Evolutionary conservation across 2,888 invertebrate species (phyloP).

Genomic region (Anthophora plumipes): DNA sequence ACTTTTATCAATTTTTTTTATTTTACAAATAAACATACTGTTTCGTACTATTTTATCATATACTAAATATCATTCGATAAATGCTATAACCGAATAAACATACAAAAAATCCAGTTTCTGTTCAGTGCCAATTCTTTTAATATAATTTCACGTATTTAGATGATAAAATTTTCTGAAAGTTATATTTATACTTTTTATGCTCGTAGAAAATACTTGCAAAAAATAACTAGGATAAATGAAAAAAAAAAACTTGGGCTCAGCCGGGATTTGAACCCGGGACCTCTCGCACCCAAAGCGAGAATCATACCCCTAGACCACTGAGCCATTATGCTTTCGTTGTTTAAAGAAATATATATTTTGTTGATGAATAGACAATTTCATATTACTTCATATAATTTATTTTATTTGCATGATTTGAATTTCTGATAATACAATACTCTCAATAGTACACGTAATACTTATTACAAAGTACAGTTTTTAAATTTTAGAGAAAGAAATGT

Average conservation of each 20-base stretch:
- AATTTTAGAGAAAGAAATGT: not conserved
- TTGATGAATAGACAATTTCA: too few relatives aligned
- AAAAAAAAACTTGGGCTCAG: slow-evolving; percentile 79
- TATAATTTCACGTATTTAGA: not conserved
- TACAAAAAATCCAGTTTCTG: too few relatives aligned
- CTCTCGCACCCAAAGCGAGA: slow-evolving; percentile 91
- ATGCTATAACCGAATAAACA: too few relatives aligned
- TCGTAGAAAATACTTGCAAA: not conserved
- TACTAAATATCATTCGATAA: too few relatives aligned
- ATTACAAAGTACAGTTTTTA: not conserved
- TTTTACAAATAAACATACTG: too few relatives aligned
- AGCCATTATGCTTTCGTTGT: slow-evolving; percentile 42
- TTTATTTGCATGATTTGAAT: not conserved
- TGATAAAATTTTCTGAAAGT: not conserved
- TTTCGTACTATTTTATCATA: too few relatives aligned
- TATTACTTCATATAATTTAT: not conserved
- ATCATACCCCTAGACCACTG: slow-evolving; percentile 90
- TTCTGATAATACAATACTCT: not conserved
- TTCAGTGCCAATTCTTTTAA: not conserved
- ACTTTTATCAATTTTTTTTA: too few relatives aligned
- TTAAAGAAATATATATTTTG: not conserved
- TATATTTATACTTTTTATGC: not conserved
- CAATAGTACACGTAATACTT: not conserved
- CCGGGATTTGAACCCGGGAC: slow-evolving; percentile 86
- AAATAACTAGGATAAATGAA: not conserved